Evolutionary conservation across 2,113 vertebrate species (phyloP), one percentile per base, ranked within the genome.

Genomic region (Sphyrna mokarran): DNA sequence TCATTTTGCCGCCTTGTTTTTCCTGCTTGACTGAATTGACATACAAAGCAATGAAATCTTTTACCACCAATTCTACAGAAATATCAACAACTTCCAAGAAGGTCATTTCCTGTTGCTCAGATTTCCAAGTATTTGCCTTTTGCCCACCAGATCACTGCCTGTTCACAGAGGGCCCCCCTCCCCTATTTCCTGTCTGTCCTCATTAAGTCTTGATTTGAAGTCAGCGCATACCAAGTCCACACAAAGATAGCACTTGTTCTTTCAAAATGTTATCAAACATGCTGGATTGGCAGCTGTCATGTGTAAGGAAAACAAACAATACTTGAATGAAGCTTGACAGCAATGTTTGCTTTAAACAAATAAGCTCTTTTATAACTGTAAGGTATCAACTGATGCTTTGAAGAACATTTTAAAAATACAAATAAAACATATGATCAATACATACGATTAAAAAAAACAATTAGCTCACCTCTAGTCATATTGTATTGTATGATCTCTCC

Each of bases 111-210:
- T 97, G 96, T 96, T 97, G 96, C 97, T 97, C 97, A 96, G 96
- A 97, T 98, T 98, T 97, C 96, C 96, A 97, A 58, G 91, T 97
- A 72, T 96, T 96, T 96, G 97, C 86, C 94, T 96, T 93, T 97
- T 97, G 97, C 96, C 97, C 97, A 97, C 96, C 80, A 98, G 98
- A 98, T 98, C 97, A 97, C 97, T 97, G 97, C 97, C 97, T 97
- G 97, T 97, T 97, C 96, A 95, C 97, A 97, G 95, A 33, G 95
- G 96, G 96, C 96, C 96, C 97, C 61, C 97, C 97, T 97, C 97
- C 98, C 98, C 97, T 98, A 96, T 97, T 98, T 98, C 98, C 98
- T 98, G 98, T 97, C 97, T 96, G 96, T 97, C 96, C 98, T 98
- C 97, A 97, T 98, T 98, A 98, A 97, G 97, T 97, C 96, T 97